Conservation (phyloP, 2,797 vertebrate genomes). For the Enteromius trimaculatus region DNA sequence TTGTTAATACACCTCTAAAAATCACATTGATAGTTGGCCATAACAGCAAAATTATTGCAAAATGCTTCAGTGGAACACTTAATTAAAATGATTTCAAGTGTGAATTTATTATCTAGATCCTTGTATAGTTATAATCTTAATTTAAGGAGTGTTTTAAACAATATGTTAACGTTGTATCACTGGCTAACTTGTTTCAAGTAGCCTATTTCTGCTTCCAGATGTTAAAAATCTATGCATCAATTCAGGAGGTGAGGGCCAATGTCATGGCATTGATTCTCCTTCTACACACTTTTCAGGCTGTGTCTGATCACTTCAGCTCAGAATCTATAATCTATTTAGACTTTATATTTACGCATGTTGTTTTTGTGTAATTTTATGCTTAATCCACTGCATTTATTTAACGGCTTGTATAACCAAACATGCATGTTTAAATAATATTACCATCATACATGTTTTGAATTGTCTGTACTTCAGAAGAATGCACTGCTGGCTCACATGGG, state of each 20-base stretch:
- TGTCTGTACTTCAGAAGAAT: slow-evolving; percentile 60
- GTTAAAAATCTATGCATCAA: neutral
- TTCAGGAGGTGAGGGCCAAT: neutral
- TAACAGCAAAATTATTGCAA: neutral
- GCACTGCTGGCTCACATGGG: slow-evolving; percentile 60
- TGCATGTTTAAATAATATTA: slow-evolving; percentile 17
- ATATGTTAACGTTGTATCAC: neutral
- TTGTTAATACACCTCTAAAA: neutral
- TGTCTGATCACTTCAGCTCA: neutral
- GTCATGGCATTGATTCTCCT: neutral
- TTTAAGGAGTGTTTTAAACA: neutral
- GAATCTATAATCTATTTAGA: neutral
- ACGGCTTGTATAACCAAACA: neutral
- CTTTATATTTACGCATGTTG: neutral
- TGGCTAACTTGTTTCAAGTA: too few relatives aligned
- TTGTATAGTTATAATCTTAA: neutral
- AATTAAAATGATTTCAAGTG: neutral
- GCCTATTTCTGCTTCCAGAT: neutral
- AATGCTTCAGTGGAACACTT: neutral
- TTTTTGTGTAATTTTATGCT: neutral
- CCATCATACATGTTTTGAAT: slow-evolving; percentile 59
- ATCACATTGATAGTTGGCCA: too few relatives aligned
- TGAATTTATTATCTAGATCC: neutral
- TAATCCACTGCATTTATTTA: neutral
- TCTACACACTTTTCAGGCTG: neutral